Evolutionary conservation across 2,113 vertebrate genomes (phyloP).

Genomic region (Pao palembangensis): DNA sequence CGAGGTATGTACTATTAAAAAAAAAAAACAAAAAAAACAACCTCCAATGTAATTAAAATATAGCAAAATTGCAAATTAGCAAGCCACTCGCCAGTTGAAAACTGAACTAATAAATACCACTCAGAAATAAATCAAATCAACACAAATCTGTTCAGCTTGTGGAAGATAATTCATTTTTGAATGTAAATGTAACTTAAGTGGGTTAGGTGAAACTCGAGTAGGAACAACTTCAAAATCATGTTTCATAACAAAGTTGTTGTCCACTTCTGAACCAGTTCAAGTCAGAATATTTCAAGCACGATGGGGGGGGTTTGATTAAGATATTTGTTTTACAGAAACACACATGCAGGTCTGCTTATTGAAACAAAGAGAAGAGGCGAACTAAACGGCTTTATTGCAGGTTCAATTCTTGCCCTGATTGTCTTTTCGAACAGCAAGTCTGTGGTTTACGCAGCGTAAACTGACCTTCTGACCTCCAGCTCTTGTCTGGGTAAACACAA

Average conservation of each 20-base stretch:
- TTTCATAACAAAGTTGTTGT: neutral
- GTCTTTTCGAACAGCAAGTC: slow-evolving; percentile 10
- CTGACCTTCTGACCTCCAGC: slow-evolving; percentile 43
- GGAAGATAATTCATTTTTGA: neutral
- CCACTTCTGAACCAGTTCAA: neutral
- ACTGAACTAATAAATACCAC: too few relatives aligned
- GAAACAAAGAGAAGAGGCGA: slow-evolving; percentile 17
- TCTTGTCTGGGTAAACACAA: slow-evolving; percentile 36
- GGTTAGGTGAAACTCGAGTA: neutral
- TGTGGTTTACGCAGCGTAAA: slow-evolving; percentile 38
- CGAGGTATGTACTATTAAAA: too few relatives aligned
- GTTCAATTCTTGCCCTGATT: slow-evolving; percentile 3
- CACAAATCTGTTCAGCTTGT: too few relatives aligned
- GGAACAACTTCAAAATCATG: too few relatives aligned
- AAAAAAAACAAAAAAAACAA: too few relatives aligned
- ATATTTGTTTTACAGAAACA: too few relatives aligned
- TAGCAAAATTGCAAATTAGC: too few relatives aligned
- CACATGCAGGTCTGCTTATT: neutral
- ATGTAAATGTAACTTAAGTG: neutral
- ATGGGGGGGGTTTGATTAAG: too few relatives aligned
- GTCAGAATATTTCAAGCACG: neutral
- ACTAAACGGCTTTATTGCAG: neutral
- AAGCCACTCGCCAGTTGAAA: too few relatives aligned
- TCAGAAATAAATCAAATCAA: too few relatives aligned
- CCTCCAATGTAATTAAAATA: too few relatives aligned